Evolutionary conservation across 2,888 invertebrate genomes (phyloP).

Genomic region (Blera fallax): DNA sequence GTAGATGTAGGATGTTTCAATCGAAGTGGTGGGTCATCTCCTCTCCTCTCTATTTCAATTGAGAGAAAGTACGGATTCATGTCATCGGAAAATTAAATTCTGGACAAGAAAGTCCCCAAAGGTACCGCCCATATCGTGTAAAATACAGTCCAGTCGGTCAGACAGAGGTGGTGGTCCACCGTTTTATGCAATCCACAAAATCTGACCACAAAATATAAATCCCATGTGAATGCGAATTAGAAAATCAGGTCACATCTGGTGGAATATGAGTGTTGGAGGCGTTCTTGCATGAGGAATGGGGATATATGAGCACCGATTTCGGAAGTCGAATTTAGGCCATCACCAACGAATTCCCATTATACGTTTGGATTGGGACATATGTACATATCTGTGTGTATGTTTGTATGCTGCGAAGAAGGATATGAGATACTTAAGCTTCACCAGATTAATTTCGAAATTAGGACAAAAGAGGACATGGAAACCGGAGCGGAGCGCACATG

Average conservation of each 20-base stretch:
- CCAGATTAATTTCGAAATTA: constrained; percentile 72
- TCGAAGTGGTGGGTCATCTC: not conserved
- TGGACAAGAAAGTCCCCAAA: constrained; percentile 38
- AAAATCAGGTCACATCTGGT: constrained; percentile 71
- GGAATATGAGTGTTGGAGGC: constrained; percentile 68
- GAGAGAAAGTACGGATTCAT: constrained; percentile 41
- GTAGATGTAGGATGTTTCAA: not conserved
- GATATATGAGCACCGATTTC: constrained; percentile 44
- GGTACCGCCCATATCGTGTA: constrained; percentile 61
- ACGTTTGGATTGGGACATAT: constrained; percentile 53
- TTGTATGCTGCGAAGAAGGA: constrained; percentile 32
- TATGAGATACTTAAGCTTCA: constrained; percentile 69
- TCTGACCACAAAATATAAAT: constrained; percentile 71
- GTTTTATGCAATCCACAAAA: constrained; percentile 60
- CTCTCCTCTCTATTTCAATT: constrained; percentile 13
- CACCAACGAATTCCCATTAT: constrained; percentile 63
- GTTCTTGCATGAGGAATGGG: constrained; percentile 57
- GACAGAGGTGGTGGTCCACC: not conserved
- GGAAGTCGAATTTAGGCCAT: constrained; percentile 70
- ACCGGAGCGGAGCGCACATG: not conserved
- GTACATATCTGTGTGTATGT: not conserved
- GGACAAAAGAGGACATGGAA: constrained; percentile 58
- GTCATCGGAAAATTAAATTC: constrained; percentile 68
- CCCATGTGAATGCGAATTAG: constrained; percentile 64
- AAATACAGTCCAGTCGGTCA: constrained; percentile 21